Evolutionary conservation across 2,888 invertebrate species (phyloP).

Genomic region (Danaus chrysippus): DNA sequence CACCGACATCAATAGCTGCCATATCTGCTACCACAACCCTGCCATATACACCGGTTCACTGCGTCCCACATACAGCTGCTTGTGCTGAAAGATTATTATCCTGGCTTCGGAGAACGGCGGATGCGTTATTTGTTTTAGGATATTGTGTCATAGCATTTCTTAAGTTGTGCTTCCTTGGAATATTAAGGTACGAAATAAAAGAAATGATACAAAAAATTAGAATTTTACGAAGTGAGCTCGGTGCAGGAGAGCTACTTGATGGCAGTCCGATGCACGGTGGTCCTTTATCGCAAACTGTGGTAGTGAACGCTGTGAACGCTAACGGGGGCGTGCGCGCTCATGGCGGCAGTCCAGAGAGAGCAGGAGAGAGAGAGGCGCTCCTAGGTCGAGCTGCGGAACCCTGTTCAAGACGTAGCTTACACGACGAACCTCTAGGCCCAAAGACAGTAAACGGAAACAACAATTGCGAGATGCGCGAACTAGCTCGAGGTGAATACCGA

Average conservation of each 20-base stretch:
- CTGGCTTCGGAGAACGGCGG: conserved; percentile 89
- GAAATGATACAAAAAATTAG: conserved; percentile 96
- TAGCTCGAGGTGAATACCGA: conserved; percentile 77
- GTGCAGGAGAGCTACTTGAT: conserved; percentile 72
- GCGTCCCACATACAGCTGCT: conserved; percentile 77
- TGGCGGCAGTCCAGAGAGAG: conserved; percentile 74
- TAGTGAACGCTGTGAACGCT: conserved; percentile 75
- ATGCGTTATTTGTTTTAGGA: conserved; percentile 88
- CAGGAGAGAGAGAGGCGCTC: conserved; percentile 80
- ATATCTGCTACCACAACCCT: conserved; percentile 57
- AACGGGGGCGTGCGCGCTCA: conserved; percentile 81
- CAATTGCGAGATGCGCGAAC: conserved; percentile 88
- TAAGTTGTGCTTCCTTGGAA: conserved; percentile 92
- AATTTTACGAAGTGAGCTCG: conserved; percentile 84
- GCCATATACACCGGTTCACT: conserved; percentile 63
- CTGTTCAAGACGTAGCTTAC: conserved; percentile 63
- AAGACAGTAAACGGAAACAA: conserved; percentile 86
- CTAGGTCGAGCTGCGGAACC: conserved; percentile 73
- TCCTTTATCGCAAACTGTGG: conserved; percentile 69
- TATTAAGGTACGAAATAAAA: conserved; percentile 90
- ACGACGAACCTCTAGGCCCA: conserved; percentile 74
- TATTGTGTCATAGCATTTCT: conserved; percentile 94
- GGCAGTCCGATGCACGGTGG: conserved; percentile 71
- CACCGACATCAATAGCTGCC: conserved; percentile 74
- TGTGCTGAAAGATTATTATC: conserved; percentile 86